Evolutionary conservation across 1,140 invertebrate genomes (phyloP).

Genomic region (Homalodisca vitripennis): DNA sequence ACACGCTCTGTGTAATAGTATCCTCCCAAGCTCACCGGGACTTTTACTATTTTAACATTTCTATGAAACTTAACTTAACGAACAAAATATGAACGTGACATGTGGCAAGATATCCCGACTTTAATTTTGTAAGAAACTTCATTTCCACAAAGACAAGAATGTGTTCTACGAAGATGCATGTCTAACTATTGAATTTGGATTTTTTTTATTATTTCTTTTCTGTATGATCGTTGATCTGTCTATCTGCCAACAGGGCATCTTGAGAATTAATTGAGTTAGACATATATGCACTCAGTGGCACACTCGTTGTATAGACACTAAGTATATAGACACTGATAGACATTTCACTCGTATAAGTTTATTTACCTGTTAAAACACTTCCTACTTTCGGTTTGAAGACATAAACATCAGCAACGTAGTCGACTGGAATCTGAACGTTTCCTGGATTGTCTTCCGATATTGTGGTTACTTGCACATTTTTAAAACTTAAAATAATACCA

Average conservation of each 20-base stretch:
- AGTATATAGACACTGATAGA: not conserved
- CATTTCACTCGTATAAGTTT: not conserved
- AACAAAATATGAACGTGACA: no score
- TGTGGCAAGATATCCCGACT: no score
- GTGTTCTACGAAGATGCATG: no score
- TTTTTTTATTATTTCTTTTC: not conserved
- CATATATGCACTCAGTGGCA: not conserved
- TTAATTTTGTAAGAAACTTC: no score
- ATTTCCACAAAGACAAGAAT: no score
- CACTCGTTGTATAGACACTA: no score
- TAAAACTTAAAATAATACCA: slow-evolving; percentile 11
- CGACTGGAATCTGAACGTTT: not conserved
- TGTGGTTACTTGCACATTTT: not conserved
- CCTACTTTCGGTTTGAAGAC: slow-evolving; percentile 7
- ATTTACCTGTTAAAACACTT: not conserved
- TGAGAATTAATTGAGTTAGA: not conserved
- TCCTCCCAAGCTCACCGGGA: no score
- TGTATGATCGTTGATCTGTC: no score
- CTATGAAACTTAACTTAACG: no score
- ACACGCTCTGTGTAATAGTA: no score
- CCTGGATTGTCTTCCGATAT: not conserved
- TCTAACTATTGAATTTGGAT: not conserved
- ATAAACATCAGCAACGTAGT: slow-evolving; percentile 7
- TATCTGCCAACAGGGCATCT: no score
- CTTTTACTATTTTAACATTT: no score